Evolutionary conservation across 2,888 invertebrate species (phyloP), one percentile per base, ranked within the genome.

Genomic region (Lobophora halterata): DNA sequence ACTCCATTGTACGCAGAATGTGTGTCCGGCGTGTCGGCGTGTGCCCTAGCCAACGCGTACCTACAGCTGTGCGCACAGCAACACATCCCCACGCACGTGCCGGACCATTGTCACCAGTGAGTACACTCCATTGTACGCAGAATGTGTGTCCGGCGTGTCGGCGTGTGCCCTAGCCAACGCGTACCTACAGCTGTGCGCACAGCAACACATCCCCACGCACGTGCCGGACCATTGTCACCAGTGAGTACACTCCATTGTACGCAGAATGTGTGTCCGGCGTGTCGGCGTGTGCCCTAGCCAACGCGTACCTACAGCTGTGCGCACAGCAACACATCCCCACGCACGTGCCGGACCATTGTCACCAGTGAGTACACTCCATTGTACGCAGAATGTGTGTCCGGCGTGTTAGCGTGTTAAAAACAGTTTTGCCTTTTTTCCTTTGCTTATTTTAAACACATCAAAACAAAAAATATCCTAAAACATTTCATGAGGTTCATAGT

Each of bases 271-370:
- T 80, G 14, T 80, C 88, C 14, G 90, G 92, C 46, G 88, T 71
- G 41, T 58, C 89, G 61, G 89, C 92, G n/a, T 97, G 97, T 64
- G 90, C 92, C 0, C 88, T 94, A 0, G 95, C 95, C 1, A 88
- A 93, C 56, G 92, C 95, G 0, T 98, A 97, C 76, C 91, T 94
- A 49, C 91, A 93, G 61, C 90, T 93, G 36, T 98, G 97, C 69
- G 79, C 89, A 18, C 90, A 90, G 46, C 89, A 91, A 24, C 93
- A 93, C 65, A 92, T 94, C 26, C 94, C 93, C 21, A 87, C 95
- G 14, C 90, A 94, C 55, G 92, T 95, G 55, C 96, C 96, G 0
- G 93, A 94, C 58, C 89, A 89, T 50, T 97, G 96, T 69, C 91
- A 95, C 55, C 92, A 90, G 94, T 94, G 67, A 89, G 92, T 83